phyloP scores from a whole-genome alignment of 2,888 invertebrate species.

The Nebria brevicollis region DNA sequence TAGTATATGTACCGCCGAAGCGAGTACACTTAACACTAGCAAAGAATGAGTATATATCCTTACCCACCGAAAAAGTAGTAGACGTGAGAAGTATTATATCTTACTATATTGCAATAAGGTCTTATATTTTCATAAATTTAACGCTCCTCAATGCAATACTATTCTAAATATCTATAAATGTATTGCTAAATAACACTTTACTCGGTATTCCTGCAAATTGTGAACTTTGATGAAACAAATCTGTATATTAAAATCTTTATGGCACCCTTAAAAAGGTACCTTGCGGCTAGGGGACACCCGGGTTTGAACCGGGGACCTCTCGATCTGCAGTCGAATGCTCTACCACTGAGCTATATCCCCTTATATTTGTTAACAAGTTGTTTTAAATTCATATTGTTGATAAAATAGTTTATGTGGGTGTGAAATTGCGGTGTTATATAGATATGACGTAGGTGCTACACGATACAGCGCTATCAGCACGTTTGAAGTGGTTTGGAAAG shows the following conservation, averaged over 20 bases:
- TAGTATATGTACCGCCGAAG: constrained; percentile 85
- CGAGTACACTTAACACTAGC: constrained; percentile 66
- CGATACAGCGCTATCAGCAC: background rate
- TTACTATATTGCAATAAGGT: too few species aligned
- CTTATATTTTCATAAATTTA: too few species aligned
- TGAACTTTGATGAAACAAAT: too few species aligned
- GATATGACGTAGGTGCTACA: background rate
- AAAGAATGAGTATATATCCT: too few species aligned
- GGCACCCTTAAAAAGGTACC: background rate
- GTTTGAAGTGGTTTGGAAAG: background rate
- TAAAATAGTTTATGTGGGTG: background rate
- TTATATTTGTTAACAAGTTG: background rate
- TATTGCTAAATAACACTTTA: too few species aligned
- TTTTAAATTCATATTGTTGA: background rate
- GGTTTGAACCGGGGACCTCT: constrained; percentile 81
- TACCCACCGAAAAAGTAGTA: too few species aligned
- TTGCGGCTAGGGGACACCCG: constrained; percentile 71
- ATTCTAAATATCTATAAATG: too few species aligned
- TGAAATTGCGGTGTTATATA: background rate
- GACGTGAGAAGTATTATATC: too few species aligned
- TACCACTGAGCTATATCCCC: constrained; percentile 79
- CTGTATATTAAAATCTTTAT: too few species aligned
- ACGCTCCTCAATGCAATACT: too few species aligned
- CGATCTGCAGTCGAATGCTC: constrained; percentile 81
- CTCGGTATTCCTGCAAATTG: too few species aligned